These are phyloP conservation scores for Chymomyza amoena DNA, from an alignment of 2,888 invertebrate genomes.

Conservation along the genomic window DNA sequence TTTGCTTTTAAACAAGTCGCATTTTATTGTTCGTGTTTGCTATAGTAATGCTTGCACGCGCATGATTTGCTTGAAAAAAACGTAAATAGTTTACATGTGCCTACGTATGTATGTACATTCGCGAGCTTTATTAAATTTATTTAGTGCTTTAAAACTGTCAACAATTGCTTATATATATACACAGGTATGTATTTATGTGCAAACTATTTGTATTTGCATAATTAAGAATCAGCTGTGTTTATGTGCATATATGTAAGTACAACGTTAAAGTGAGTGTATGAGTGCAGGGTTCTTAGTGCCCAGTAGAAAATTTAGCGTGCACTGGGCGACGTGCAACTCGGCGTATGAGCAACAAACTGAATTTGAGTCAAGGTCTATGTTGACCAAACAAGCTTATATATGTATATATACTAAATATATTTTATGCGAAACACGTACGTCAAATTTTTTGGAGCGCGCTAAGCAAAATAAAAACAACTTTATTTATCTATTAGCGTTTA, in stretches of 20 bases:
- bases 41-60: not conserved
- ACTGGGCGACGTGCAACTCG: slow-evolving; percentile 25
- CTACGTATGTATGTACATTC: no score
- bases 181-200: not conserved
- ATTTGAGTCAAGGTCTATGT: slow-evolving; percentile 53
- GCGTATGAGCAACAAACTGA: slow-evolving; percentile 44
- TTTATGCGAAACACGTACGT: not conserved
- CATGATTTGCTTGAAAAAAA: not conserved
- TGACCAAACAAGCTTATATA: not conserved
- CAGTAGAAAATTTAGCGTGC: slow-evolving; percentile 30
- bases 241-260: slow-evolving; percentile 12
- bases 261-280: slow-evolving; percentile 1
- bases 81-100: not conserved
- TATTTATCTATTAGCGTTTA: not conserved
- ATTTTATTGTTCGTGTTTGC: not conserved
- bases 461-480: not conserved
- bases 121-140: not conserved
- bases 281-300: slow-evolving; percentile 22
- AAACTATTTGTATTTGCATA: slow-evolving; percentile 27
- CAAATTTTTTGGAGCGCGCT: not conserved
- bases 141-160: not conserved
- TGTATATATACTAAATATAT: not conserved
- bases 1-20: not conserved
- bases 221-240: slow-evolving; percentile 61
- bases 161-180: not conserved